phyloP scores from a whole-genome alignment of 2,888 invertebrate genomes.

The Nemoura dubitans region DNA sequence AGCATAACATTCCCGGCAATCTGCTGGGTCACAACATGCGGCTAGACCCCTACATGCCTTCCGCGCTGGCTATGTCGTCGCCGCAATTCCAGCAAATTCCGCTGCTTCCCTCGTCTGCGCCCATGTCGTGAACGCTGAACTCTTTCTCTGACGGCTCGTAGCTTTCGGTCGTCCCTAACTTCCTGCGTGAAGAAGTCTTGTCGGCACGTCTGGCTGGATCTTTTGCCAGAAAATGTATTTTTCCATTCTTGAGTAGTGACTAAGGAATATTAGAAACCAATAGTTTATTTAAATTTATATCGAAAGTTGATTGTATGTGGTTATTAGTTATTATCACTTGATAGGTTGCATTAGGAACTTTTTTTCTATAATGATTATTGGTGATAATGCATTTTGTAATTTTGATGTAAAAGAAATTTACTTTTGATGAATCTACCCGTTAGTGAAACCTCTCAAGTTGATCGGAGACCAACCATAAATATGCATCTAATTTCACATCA shows the following conservation, averaged over 20 bases:
- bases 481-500: not conserved
- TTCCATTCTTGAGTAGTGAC: not conserved
- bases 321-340: not conserved
- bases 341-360: not conserved
- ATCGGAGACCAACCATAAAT: not conserved
- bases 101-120: not conserved
- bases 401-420: not conserved
- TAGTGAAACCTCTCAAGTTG: not conserved
- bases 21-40: not conserved
- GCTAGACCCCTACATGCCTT: constrained; percentile 10
- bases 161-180: not conserved
- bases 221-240: constrained; percentile 7
- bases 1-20: not conserved
- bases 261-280: not conserved
- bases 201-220: not conserved
- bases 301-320: not conserved
- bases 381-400: not conserved
- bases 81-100: constrained; percentile 23
- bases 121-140: not conserved
- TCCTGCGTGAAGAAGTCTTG: not conserved
- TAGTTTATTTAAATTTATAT: not conserved
- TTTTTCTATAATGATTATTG: not conserved
- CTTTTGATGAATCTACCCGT: not conserved
- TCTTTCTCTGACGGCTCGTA: not conserved
- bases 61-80: not conserved